Evolutionary conservation across 1,140 invertebrate genomes (phyloP).

Genomic region (Teleogryllus occipitalis): DNA sequence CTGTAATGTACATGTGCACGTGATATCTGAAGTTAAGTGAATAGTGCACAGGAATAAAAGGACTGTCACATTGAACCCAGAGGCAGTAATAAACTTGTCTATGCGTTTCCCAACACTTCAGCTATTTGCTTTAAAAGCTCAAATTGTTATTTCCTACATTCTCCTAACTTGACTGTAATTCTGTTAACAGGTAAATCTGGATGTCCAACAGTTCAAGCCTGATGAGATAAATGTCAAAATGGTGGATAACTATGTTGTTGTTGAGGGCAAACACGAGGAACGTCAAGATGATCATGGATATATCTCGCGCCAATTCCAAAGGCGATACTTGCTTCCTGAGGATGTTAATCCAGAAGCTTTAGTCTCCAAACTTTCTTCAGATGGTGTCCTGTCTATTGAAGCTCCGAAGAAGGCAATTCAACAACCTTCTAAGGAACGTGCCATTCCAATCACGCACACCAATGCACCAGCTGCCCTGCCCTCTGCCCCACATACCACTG

Average conservation of each 20-base stretch:
- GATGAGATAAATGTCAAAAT: constrained; percentile 73
- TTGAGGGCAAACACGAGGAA: constrained; percentile 63
- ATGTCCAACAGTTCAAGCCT: constrained; percentile 69
- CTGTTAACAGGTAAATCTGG: constrained; percentile 45
- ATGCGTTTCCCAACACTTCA: constrained; percentile 66
- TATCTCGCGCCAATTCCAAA: constrained; percentile 51
- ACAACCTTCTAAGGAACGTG: background rate
- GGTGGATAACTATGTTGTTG: constrained; percentile 52
- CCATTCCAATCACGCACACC: background rate
- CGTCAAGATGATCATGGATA: constrained; percentile 53
- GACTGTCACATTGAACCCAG: no score
- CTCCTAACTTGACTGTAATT: no score
- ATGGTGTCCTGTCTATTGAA: constrained; percentile 51
- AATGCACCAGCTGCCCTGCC: background rate
- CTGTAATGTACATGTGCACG: no score
- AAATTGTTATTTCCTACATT: no score
- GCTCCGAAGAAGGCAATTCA: constrained; percentile 40
- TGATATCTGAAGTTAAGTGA: no score
- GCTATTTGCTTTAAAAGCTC: no score
- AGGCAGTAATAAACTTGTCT: no score
- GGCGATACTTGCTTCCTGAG: constrained; percentile 53
- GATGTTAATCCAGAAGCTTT: constrained; percentile 50
- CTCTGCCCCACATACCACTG: no score
- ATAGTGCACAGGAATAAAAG: no score
- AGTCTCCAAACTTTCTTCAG: constrained; percentile 50